Conservation (phyloP, 53 echinoderm and acorn worm genomes). For the Paracentrotus lividus region DNA sequence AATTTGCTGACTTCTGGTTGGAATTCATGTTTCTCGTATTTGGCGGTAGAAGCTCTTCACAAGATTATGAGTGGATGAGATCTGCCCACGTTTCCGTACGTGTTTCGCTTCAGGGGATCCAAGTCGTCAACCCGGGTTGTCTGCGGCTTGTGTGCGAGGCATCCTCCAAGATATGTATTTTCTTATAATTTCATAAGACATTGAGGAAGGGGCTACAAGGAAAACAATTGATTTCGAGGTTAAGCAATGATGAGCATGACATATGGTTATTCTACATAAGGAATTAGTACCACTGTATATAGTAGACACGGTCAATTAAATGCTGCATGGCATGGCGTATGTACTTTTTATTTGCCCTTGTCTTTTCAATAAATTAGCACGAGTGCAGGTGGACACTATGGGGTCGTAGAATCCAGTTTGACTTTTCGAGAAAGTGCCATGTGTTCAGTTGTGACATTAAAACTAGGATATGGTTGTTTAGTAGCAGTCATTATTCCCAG, state of each 20-base stretch:
- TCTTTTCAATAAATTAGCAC: background rate
- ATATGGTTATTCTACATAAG: background rate
- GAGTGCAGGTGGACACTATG: background rate
- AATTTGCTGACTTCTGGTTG: constrained; percentile 12
- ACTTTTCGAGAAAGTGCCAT: background rate
- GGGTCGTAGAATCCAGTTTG: background rate
- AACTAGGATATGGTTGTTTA: too few species aligned
- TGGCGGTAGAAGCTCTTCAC: background rate
- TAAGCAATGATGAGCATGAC: background rate
- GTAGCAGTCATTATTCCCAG: too few species aligned
- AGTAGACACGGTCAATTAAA: background rate
- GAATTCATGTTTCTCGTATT: constrained; percentile 2
- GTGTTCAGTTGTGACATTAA: background rate
- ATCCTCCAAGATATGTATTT: constrained; percentile 12
- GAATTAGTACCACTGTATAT: background rate
- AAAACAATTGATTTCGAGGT: background rate
- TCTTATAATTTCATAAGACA: background rate
- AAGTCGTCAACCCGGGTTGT: too few species aligned
- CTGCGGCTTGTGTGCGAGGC: background rate
- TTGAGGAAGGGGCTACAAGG: background rate
- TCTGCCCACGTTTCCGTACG: constrained; percentile 54
- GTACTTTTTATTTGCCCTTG: background rate
- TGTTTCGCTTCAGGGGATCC: constrained; percentile 32
- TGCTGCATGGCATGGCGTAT: background rate
- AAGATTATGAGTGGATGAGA: background rate